phyloP scores from a whole-genome alignment of 2,888 invertebrate genomes.

The Dolichopus griseipennis region DNA sequence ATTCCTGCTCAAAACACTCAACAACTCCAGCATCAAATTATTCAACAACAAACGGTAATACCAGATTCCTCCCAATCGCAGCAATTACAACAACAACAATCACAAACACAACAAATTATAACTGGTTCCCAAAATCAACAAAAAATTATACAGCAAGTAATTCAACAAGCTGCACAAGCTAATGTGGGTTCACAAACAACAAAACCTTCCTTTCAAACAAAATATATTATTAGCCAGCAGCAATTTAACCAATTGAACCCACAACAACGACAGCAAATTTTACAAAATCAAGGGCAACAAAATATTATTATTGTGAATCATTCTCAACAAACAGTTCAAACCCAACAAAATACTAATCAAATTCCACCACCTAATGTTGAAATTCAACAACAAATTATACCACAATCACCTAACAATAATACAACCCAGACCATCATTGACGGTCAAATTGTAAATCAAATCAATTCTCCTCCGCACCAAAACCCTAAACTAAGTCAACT shows the following conservation, averaged over 20 bases:
- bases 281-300: conserved; percentile 43
- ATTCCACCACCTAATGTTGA: conserved; percentile 10
- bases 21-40: conserved; percentile 18
- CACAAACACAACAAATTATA: background rate
- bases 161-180: conserved; percentile 29
- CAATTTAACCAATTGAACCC: conserved; percentile 55
- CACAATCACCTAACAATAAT: conserved; percentile 5
- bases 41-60: background rate
- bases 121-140: conserved; percentile 15
- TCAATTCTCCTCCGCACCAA: conserved; percentile 42
- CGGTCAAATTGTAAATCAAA: conserved; percentile 39
- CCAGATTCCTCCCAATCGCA: conserved; percentile 21
- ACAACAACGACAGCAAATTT: conserved; percentile 47
- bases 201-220: conserved; percentile 28
- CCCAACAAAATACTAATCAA: background rate
- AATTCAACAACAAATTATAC: conserved; percentile 10
- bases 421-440: background rate
- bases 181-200: conserved; percentile 25
- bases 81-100: conserved; percentile 25
- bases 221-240: conserved; percentile 50
- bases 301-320: conserved; percentile 42
- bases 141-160: conserved; percentile 24
- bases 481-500: conserved; percentile 45
- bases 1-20: conserved; percentile 24
- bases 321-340: conserved; percentile 35